A percentile compares a stretch with the other conserved stretches of the same genome.
Evolutionary conservation across 92 coral and sea anemone species (phyloP).

Genomic region (Desmophyllum pertusum): DNA sequence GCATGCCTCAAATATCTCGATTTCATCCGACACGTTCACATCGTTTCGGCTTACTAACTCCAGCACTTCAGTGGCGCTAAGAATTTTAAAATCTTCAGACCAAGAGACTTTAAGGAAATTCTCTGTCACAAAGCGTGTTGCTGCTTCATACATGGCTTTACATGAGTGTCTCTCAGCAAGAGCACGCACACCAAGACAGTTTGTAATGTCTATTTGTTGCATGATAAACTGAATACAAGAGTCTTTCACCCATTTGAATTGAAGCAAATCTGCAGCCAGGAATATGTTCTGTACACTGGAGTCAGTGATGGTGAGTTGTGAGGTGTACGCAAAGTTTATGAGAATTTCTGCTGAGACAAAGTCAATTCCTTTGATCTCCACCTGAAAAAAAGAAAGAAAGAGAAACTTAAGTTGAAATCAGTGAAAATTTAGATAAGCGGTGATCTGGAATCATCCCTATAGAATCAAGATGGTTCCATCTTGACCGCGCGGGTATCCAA

Average conservation of each 20-base stretch:
- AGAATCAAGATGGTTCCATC: too few species aligned
- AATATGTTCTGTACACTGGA: slow-evolving; percentile 86
- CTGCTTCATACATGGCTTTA: slow-evolving; percentile 79
- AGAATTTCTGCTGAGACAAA: slow-evolving; percentile 74
- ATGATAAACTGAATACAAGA: slow-evolving; percentile 88
- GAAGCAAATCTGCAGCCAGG: slow-evolving; percentile 88
- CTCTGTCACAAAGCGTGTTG: slow-evolving; percentile 65
- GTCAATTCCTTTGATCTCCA: slow-evolving; percentile 90
- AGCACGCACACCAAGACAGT: slow-evolving; percentile 88
- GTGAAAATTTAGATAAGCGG: too few species aligned
- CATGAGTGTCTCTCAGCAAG: slow-evolving; percentile 88
- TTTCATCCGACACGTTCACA: slow-evolving; percentile 69
- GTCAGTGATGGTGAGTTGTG: slow-evolving; percentile 88
- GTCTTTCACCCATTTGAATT: slow-evolving; percentile 85
- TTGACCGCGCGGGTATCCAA: too few species aligned
- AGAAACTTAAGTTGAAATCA: too few species aligned
- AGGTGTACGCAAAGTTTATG: slow-evolving; percentile 86
- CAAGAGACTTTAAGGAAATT: slow-evolving; percentile 79
- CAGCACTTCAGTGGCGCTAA: slow-evolving; percentile 66
- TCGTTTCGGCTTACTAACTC: slow-evolving; percentile 76
- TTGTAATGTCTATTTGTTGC: slow-evolving; percentile 83
- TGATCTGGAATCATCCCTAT: too few species aligned
- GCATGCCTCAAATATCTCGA: slow-evolving; percentile 75
- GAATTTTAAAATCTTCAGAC: slow-evolving; percentile 81
- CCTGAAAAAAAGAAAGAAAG: slow-evolving; percentile 42